Evolutionary conservation across 1,140 invertebrate genomes (phyloP).

Genomic region (Ctenoplectra terminalis): DNA sequence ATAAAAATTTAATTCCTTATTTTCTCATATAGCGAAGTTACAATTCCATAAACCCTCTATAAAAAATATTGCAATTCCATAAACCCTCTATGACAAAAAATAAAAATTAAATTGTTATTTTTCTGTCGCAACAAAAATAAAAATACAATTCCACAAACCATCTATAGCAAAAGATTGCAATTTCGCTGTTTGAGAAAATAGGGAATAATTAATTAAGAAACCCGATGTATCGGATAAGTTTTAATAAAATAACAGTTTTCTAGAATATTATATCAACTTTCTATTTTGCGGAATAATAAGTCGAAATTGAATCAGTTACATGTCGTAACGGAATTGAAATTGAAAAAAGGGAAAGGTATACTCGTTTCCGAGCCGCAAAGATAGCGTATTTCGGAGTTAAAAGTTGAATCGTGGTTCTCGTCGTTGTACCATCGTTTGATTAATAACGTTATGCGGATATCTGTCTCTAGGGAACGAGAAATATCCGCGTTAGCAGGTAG

Average conservation of each 20-base stretch:
- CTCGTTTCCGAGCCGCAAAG: neutral
- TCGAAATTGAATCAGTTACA: neutral
- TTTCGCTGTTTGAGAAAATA: no score
- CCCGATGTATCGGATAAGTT: no score
- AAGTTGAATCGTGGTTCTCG: neutral
- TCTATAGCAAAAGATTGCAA: no score
- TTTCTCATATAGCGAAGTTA: no score
- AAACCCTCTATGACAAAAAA: no score
- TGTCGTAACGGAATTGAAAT: constrained; percentile 6
- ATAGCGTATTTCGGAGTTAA: neutral
- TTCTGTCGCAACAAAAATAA: no score
- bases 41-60: no score
- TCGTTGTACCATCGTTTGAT: neutral
- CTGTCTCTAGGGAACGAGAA: constrained; percentile 7
- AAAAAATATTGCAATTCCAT: no score
- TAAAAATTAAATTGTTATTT: no score
- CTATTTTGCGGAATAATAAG: neutral
- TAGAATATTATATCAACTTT: neutral
- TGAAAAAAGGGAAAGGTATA: neutral
- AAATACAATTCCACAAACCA: no score
- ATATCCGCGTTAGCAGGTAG: constrained; percentile 35
- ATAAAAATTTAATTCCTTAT: no score
- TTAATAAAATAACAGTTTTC: neutral
- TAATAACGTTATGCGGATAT: constrained; percentile 1
- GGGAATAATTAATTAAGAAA: no score